Base-by-base conservation (phyloP, 2,113 vertebrate species). In the Pseudopodoces humilis region DNA sequence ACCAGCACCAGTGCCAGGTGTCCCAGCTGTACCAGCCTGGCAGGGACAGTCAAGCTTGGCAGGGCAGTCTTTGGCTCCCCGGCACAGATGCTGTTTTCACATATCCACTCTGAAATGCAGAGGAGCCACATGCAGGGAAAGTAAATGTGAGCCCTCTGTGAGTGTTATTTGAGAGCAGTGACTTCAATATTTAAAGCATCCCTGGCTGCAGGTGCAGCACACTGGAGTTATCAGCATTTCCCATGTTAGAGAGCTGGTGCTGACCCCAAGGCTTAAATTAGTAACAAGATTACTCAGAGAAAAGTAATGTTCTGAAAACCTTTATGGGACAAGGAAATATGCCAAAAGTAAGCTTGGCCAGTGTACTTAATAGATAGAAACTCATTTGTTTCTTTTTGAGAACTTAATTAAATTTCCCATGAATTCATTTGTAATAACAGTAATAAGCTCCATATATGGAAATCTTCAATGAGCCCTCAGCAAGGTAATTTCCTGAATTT, bases 361-460 rank as follows among this genome's bases (percentile, higher is more conserved):
- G 59, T 52, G 53, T 52, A 37, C 47, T 86, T 93, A 86, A 88
- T 53, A 94, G 86, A 95, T 83, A 96, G 87, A 90, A 93, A 88
- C 10, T 63, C 80, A 86, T 92, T 96, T 96, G 62, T 90, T 97
- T 95, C 86, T 64, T 93, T 91, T 96, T 91, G 82, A 93, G 90
- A 93, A 83, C 37, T 86, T 95, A 94, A 95, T 94, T 96, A 92
- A 71, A 69, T 96, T 96, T 97, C 97, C 92, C 72, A 94, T 96
- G 80, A 90, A 96, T 97, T 96, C 90, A 94, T 78, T 94, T 83
- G 92, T 90, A 94, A 55, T 93, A 97, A 89, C 80, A 94, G 78
- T 76, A 88, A 96, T 78, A 84, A 83, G 64, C 79, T 60, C 91
- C 83, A 93, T 95, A 91, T 74, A 94, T 92, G 79, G 89, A 85